These are phyloP conservation scores for Tragelaphus imberbis DNA, from an alignment of 2,113 vertebrate genomes.

Conservation along the genomic window DNA sequence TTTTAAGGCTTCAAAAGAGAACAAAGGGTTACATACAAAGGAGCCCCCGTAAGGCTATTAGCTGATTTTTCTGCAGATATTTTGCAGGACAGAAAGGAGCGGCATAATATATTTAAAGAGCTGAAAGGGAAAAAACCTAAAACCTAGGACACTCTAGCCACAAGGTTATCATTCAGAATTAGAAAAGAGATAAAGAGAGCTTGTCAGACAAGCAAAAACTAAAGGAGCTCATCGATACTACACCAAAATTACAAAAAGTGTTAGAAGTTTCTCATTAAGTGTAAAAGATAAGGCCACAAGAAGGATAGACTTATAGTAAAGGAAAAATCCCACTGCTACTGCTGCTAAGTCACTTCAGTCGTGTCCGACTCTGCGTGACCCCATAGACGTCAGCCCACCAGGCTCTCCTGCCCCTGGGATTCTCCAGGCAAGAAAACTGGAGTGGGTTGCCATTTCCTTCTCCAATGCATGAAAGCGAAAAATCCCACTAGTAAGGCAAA, in stretches of 20 bases:
- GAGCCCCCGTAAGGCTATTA: neutral
- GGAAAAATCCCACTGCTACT: neutral
- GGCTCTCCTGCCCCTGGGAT: no score
- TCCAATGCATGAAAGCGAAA: no score
- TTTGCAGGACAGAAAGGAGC: neutral
- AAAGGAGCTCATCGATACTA: neutral
- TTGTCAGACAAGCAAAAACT: neutral
- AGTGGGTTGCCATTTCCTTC: no score
- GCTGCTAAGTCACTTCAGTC: no score
- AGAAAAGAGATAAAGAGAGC: neutral
- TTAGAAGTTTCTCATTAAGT: neutral
- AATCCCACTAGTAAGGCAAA: neutral
- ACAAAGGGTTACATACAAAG: neutral
- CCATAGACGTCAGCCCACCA: no score
- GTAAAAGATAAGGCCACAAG: neutral
- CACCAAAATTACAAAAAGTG: neutral
- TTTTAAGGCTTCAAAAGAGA: neutral
- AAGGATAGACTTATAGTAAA: neutral
- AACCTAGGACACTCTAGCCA: neutral
- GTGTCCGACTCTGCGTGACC: no score
- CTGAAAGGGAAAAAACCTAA: neutral
- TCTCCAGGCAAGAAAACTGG: no score
- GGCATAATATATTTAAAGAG: neutral
- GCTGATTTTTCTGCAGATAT: neutral
- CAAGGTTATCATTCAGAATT: neutral